Conservation (phyloP, 1,140 invertebrate species). For the Caenorhabditis tropicalis region DNA sequence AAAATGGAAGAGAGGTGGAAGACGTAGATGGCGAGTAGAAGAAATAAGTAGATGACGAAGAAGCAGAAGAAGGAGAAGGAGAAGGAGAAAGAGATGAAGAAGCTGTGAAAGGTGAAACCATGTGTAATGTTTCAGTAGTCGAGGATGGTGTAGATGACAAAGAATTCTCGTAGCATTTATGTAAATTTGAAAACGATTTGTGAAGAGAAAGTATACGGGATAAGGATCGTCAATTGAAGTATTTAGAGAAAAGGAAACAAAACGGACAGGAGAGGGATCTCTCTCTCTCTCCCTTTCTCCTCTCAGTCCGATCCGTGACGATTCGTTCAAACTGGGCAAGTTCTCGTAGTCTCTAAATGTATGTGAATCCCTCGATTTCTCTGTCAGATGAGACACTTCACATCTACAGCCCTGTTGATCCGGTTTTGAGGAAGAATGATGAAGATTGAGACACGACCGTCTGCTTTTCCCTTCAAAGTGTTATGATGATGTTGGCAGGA, state of each 20-base stretch:
- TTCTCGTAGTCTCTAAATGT: slow-evolving; percentile 38
- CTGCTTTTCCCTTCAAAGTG: slow-evolving; percentile 18
- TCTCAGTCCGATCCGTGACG: slow-evolving; percentile 8
- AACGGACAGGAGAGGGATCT: slow-evolving; percentile 2
- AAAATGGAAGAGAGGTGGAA: not conserved
- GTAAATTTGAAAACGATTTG: slow-evolving; percentile 27
- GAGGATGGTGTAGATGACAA: slow-evolving; percentile 17
- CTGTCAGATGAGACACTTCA: slow-evolving; percentile 35
- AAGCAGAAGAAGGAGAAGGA: slow-evolving; percentile 15
- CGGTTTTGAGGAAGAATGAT: slow-evolving; percentile 24
- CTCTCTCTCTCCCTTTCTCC: not conserved
- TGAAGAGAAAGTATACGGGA: slow-evolving; percentile 9
- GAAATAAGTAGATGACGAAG: not conserved
- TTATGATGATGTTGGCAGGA: slow-evolving; percentile 25
- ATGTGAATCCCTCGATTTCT: not conserved
- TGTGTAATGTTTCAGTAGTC: slow-evolving; percentile 38
- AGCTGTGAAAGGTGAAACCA: slow-evolving; percentile 42
- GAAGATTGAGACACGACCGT: slow-evolving; percentile 15
- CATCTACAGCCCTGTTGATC: slow-evolving; percentile 6
- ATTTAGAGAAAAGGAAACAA: slow-evolving; percentile 12
- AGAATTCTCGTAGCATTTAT: slow-evolving; percentile 37
- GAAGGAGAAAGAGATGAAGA: not conserved
- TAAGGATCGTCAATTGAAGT: not conserved
- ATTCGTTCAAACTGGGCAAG: slow-evolving; percentile 37
- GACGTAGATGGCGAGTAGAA: slow-evolving; percentile 25